Percentiles rank a stretch among this genome's conserved stretches.
Evolutionary conservation across 2,888 invertebrate genomes (phyloP).

Genomic region (Lottia scabra): DNA sequence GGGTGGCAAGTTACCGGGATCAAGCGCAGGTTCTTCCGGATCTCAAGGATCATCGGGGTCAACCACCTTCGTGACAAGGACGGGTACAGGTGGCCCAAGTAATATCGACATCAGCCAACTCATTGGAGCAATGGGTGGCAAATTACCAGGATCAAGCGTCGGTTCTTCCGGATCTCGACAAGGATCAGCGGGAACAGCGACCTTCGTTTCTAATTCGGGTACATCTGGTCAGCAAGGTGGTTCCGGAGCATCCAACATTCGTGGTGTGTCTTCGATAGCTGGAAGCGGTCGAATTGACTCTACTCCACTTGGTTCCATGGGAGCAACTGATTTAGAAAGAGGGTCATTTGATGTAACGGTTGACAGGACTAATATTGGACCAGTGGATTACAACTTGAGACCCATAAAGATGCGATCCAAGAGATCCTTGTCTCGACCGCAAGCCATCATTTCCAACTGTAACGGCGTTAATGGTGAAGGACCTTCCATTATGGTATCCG

Average conservation of each 20-base stretch:
- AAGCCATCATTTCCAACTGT: constrained; percentile 50
- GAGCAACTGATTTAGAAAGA: background rate
- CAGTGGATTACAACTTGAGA: constrained; percentile 13
- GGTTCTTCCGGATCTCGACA: background rate
- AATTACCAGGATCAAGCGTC: background rate
- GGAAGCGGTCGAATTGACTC: background rate
- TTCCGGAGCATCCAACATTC: background rate
- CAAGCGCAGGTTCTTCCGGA: background rate
- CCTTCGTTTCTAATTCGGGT: background rate
- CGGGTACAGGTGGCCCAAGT: background rate
- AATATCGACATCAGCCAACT: background rate
- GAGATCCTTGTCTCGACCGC: constrained; percentile 11
- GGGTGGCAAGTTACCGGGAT: background rate
- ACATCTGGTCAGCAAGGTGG: background rate
- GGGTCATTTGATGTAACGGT: constrained; percentile 5
- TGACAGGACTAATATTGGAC: constrained; percentile 14
- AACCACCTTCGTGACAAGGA: background rate
- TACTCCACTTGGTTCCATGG: background rate
- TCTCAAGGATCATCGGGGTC: background rate
- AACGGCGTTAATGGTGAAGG: constrained; percentile 34
- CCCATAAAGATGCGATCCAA: constrained; percentile 9
- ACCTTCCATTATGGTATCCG: constrained; percentile 48
- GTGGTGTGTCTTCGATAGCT: background rate
- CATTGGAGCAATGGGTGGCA: background rate
- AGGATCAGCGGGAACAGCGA: background rate